Conservation (phyloP, 2,113 vertebrate genomes). For the Merops nubicus region DNA sequence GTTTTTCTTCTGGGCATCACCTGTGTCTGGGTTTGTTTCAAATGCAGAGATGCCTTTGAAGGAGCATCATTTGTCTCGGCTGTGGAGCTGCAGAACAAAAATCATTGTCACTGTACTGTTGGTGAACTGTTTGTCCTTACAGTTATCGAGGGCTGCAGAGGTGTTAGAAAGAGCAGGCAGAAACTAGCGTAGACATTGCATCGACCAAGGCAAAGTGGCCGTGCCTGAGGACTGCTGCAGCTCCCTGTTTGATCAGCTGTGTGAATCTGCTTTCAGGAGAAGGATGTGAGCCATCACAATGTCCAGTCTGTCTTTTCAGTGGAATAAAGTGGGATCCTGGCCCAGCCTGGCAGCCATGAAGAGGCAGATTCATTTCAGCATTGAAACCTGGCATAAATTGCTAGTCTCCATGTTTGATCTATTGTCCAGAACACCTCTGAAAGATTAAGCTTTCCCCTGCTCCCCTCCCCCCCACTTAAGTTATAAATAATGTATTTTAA, state of each 20-base stretch:
- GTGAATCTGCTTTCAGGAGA: neutral
- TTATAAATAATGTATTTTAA: neutral
- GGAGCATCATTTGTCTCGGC: neutral
- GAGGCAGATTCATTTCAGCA: neutral
- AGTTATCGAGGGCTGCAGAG: neutral
- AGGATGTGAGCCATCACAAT: neutral
- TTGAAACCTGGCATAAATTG: neutral
- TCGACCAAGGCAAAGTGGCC: fast-evolving
- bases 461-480: neutral
- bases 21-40: neutral
- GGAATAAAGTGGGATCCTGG: neutral
- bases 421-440: neutral
- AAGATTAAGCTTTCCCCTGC: neutral
- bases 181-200: neutral
- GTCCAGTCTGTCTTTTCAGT: neutral
- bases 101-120: neutral
- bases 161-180: neutral
- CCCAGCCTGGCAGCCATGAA: neutral
- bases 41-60: neutral
- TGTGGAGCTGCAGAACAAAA: neutral
- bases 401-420: neutral
- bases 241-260: neutral
- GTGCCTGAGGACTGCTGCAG: neutral
- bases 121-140: neutral
- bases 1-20: neutral